phyloP scores from a whole-genome alignment of 1,140 invertebrate species.

The Camponotus vicinus region DNA sequence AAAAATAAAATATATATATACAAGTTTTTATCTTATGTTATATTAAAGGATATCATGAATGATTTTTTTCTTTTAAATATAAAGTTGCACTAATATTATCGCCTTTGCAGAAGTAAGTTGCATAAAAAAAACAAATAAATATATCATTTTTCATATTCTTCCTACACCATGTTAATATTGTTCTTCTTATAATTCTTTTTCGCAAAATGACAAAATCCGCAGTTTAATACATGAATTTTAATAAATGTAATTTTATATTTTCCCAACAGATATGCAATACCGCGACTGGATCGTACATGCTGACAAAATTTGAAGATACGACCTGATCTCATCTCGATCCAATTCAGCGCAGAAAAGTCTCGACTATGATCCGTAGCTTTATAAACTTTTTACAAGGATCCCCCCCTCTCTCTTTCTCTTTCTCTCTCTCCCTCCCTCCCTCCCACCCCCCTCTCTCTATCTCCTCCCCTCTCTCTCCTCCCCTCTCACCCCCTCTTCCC shows the following conservation, averaged over 20 bases:
- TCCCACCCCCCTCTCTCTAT: no score
- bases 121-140: not conserved
- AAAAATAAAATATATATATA: not conserved
- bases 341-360: conserved; percentile 28
- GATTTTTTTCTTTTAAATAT: not conserved
- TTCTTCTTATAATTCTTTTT: not conserved
- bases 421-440: not conserved
- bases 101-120: not conserved
- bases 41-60: no score
- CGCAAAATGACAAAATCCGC: not conserved
- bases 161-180: not conserved
- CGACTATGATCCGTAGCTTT: not conserved
- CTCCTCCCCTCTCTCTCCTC: not conserved
- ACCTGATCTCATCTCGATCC: not conserved
- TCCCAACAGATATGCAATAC: conserved; percentile 24
- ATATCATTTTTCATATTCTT: not conserved
- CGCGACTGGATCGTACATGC: not conserved
- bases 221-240: conserved; percentile 3
- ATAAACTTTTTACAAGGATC: conserved; percentile 29
- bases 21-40: not conserved
- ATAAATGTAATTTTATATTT: conserved; percentile 28
- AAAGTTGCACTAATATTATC: not conserved
- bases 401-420: no score
- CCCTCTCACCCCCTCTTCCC: no score
- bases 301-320: conserved; percentile 5